These are phyloP conservation scores for Yponomeuta plumbellus DNA, from an alignment of 2,888 invertebrate species.

Conservation along the genomic window DNA sequence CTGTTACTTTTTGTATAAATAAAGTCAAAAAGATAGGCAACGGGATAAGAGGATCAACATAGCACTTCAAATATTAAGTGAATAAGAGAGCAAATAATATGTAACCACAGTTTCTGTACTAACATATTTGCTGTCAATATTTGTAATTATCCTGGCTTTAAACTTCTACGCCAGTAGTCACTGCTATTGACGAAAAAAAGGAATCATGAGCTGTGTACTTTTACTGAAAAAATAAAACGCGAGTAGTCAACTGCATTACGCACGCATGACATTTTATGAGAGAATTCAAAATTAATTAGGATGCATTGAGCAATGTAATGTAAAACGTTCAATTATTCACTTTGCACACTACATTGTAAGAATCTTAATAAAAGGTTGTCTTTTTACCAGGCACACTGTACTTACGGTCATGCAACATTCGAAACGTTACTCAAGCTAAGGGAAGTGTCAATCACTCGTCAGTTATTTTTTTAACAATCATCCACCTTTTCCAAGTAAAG, in stretches of 20 bases:
- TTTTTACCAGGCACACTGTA: background rate
- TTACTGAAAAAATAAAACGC: background rate
- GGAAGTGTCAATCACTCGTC: constrained; percentile 3
- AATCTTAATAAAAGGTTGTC: background rate
- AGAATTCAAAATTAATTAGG: background rate
- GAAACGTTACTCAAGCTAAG: background rate
- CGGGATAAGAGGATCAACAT: background rate
- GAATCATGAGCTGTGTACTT: background rate
- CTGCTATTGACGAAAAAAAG: background rate
- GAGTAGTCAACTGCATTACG: background rate
- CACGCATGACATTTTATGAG: background rate
- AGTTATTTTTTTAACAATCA: background rate
- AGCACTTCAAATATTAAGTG: background rate
- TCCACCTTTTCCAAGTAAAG: background rate
- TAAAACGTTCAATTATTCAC: background rate
- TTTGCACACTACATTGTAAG: background rate
- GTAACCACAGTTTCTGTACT: no score
- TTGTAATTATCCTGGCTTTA: background rate
- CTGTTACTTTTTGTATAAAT: background rate
- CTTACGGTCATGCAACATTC: background rate
- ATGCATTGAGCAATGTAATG: background rate
- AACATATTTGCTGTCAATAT: background rate
- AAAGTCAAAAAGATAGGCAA: background rate
- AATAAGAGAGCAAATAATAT: no score
- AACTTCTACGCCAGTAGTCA: background rate